Base-by-base conservation (phyloP, 2,113 vertebrate genomes). In the Hippocampus comes region DNA sequence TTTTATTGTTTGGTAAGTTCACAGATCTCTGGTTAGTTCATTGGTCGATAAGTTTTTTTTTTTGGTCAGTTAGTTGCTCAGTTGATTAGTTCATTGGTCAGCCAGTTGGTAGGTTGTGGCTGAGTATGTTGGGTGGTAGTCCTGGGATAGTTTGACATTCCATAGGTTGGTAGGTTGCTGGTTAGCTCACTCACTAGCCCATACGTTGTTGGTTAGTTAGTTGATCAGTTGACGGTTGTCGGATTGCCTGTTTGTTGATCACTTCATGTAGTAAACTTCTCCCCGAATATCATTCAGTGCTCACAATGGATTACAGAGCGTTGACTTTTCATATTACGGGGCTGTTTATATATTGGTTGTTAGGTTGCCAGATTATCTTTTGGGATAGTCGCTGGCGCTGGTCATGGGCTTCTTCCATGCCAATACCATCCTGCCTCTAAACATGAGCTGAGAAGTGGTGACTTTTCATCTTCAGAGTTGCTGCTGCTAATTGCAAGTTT, bases 391-490 rank as follows among this genome's bases (percentile, higher is more conserved):
- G 2, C n/a, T 56, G n/a, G 21, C 53, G 23, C 53, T 12, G 53
- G 10, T n/a, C n/a, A 65, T 85, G 82, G 90, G 89, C 86, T 89
- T 78, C 85, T 89, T 83, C 89, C 88, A 92, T 92, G 94, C 92
- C 91, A 91, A 91, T 94, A 91, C 92, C 92, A 93, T 86, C 79
- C 79, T 73, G 76, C 68, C 68, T 79, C 12, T 6, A 14, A 72
- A 76, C 88, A 84, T 25, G 21, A 9, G 63, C 43, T 41, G 23
- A 14, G 41, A 65, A 43, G 12, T 23, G 21, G 63, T 65, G 41
- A 43, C 63, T 63, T n/a, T 43, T 14, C 41, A 46, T 65, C n/a
- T 42, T 65, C 56, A 30, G 56, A 27, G 59, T 61, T 46, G 10
- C 4, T 46, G 17, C 63, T 46, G 41, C 42, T 46, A 25, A 46